A percentile compares a stretch with the other conserved stretches of the same genome.
Evolutionary conservation across 2,888 invertebrate species (phyloP).

Genomic region (Limnephilus auricula): DNA sequence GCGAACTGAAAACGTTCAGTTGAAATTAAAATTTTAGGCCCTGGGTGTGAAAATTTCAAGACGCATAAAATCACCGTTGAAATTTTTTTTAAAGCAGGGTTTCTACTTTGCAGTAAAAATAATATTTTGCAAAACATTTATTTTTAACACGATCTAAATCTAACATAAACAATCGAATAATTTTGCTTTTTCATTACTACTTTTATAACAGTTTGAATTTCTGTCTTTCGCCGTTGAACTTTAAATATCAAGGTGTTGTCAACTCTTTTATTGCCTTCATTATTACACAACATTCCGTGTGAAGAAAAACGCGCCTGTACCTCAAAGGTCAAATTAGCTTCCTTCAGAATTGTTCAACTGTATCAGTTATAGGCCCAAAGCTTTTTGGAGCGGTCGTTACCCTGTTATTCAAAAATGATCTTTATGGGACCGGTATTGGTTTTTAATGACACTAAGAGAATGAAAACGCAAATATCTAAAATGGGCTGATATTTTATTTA

Average conservation of each 20-base stretch:
- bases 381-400: background rate
- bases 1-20: too few species aligned
- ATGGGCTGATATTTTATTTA: background rate
- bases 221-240: background rate
- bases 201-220: background rate
- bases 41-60: too few species aligned
- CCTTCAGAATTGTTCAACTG: background rate
- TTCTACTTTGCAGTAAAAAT: background rate
- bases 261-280: background rate
- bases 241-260: slow-evolving; percentile 2
- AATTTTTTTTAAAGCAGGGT: too few species aligned
- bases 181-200: too few species aligned
- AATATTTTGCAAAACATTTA: background rate
- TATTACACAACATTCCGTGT: background rate
- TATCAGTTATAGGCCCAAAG: background rate
- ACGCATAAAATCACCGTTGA: too few species aligned
- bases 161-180: too few species aligned
- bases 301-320: background rate
- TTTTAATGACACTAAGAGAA: background rate
- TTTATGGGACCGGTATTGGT: background rate
- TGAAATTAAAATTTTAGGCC: too few species aligned
- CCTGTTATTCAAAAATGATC: background rate
- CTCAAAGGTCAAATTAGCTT: background rate
- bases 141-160: background rate
- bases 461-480: background rate